Percentiles rank a stretch among this genome's conserved stretches.
Evolutionary conservation across 2,888 invertebrate genomes (phyloP).

Genomic region (Bombylius major): DNA sequence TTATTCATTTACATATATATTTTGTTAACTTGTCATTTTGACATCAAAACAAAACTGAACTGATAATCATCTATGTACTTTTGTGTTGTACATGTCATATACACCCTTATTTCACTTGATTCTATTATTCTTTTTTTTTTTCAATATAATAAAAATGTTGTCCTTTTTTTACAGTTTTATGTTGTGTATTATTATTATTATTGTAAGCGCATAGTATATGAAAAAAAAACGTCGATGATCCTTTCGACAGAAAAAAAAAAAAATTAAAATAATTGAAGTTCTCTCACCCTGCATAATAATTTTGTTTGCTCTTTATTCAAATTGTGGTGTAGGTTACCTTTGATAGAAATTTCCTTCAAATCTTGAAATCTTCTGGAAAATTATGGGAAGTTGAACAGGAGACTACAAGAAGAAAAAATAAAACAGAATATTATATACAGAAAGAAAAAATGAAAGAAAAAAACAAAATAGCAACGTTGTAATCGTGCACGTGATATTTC

Average conservation of each 20-base stretch:
- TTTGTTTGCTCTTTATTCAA: too few relatives aligned
- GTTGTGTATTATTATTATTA: background rate
- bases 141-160: background rate
- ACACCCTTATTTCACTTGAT: slow-evolving; percentile 6
- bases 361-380: slow-evolving; percentile 7
- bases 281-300: background rate
- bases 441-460: background rate
- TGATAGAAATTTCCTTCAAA: background rate
- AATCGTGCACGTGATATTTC: slow-evolving; percentile 6
- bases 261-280: slow-evolving; percentile 13
- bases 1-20: too few relatives aligned
- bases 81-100: background rate
- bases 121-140: too few relatives aligned
- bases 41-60: background rate
- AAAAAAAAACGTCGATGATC: slow-evolving; percentile 8
- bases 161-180: background rate
- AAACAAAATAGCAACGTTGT: background rate
- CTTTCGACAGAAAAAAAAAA: slow-evolving; percentile 6
- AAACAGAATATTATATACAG: too few relatives aligned
- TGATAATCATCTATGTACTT: background rate
- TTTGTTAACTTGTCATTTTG: too few relatives aligned
- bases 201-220: background rate
- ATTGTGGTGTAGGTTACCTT: background rate
- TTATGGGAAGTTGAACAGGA: slow-evolving; percentile 6
- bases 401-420: background rate